Base-by-base conservation (phyloP, 1,140 invertebrate species). In the Bacillus rossius region DNA sequence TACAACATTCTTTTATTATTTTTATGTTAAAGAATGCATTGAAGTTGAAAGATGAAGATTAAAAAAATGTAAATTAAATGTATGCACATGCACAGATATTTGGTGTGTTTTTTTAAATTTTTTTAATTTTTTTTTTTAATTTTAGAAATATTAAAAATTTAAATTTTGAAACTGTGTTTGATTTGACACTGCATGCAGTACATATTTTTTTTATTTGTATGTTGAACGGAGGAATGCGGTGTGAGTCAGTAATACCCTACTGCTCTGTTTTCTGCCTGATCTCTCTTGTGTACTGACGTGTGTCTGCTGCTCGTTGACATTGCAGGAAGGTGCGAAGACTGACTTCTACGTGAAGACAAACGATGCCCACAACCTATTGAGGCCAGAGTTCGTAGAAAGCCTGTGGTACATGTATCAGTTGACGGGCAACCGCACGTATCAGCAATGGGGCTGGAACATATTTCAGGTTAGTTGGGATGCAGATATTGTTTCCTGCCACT, bases 371-470 rank as follows among this genome's bases (percentile, higher is more conserved):
- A 96, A 92, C 75, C 77, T 98, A 1, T 74, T 98, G 5, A 78
- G 95, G 7, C 95, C 95, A 0, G 94, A 98, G 75, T 96, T 94
- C 59, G 81, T 97, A 8, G 95, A 98, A 74, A 94, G 89, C 70
- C 77, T 96, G 26, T 98, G 89, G 81, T 96, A 96, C 69, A 84
- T 98, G 79, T 95, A 94, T 73, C 89, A 95, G 59, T 78, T 96
- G 13, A 95, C 92, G 17, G 88, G 83, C 25, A 94, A 96, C 73
- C 84, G 83, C 52, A 95, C 89, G 26, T 98, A 94, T 72, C 92
- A 96, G 73, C 87, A 96, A 52, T 96, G 93, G 94, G 95, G 94
- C 14, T 97, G 94, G 93, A 81, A 87, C 68, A 93, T 96, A 68
- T 96, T 93, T 70, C 82, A 91, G 78, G 87, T 88, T 73, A 64